Percentiles rank a stretch among this genome's conserved stretches.
phyloP scores from a whole-genome alignment of 2,888 invertebrate species.

The Villa cingulata region DNA sequence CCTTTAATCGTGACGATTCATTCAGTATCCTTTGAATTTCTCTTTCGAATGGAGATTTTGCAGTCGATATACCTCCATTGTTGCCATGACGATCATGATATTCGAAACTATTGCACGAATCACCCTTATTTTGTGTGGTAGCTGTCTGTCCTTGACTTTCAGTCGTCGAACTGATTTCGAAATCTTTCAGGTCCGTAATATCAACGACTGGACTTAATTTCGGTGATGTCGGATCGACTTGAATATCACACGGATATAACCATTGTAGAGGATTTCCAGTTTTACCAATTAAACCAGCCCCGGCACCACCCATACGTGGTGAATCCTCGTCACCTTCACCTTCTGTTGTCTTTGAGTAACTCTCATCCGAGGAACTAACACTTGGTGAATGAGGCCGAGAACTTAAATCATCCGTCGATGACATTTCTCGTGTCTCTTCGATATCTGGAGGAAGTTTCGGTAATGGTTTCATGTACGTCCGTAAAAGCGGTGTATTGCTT shows the following conservation, averaged over 20 bases:
- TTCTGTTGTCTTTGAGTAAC: slow-evolving; percentile 68
- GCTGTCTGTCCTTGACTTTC: slow-evolving; percentile 42
- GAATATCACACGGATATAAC: slow-evolving; percentile 49
- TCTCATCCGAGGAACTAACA: slow-evolving; percentile 73
- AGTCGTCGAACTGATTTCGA: slow-evolving; percentile 35
- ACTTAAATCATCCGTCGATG: slow-evolving; percentile 71
- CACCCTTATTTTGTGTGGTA: slow-evolving; percentile 46
- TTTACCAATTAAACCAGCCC: slow-evolving; percentile 23
- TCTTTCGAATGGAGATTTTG: slow-evolving; percentile 58
- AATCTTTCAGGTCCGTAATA: slow-evolving; percentile 32
- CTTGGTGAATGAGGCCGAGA: slow-evolving; percentile 69
- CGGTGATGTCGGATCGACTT: slow-evolving; percentile 38
- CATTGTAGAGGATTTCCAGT: slow-evolving; percentile 41
- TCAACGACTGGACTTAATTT: slow-evolving; percentile 22
- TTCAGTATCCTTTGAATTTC: slow-evolving; percentile 67
- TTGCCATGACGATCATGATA: slow-evolving; percentile 38
- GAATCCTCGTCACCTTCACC: slow-evolving; percentile 41
- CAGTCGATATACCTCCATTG: slow-evolving; percentile 26
- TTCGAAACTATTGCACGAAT: slow-evolving; percentile 51
- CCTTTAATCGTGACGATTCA: slow-evolving; percentile 37
- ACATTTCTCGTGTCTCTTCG: slow-evolving; percentile 38
- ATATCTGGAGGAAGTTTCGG: slow-evolving; percentile 42
- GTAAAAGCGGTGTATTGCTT: slow-evolving; percentile 24
- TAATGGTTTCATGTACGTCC: slow-evolving; percentile 44
- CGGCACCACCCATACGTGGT: slow-evolving; percentile 23